These are phyloP conservation scores for Patagioenas fasciata DNA, from an alignment of 2,113 vertebrate species.

Conservation along the genomic window DNA sequence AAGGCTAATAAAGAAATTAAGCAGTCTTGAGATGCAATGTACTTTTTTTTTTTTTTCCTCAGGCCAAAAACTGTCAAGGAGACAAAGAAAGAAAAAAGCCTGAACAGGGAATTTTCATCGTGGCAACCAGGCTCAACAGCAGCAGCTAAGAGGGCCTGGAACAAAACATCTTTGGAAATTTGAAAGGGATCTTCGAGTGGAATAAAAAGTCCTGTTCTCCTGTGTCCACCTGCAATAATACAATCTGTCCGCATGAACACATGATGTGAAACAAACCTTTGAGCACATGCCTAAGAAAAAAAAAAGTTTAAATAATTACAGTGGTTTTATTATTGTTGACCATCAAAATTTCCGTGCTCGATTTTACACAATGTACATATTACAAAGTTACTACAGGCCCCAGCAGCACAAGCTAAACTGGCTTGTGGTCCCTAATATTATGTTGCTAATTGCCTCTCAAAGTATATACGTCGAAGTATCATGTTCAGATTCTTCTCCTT, in stretches of 20 bases:
- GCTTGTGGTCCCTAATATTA: neutral
- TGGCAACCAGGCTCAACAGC: neutral
- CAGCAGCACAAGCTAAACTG: neutral
- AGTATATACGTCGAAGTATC: accelerated
- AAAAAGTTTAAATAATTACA: accelerated
- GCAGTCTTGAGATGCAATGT: neutral
- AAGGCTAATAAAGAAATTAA: neutral
- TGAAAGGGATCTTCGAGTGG: neutral
- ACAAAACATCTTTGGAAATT: neutral
- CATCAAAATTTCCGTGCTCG: neutral
- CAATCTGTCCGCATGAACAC: neutral
- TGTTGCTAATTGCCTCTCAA: neutral
- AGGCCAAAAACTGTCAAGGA: neutral
- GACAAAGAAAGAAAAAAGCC: neutral
- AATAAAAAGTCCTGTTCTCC: accelerated
- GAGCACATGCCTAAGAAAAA: neutral
- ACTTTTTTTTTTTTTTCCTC: neutral
- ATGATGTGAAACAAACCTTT: neutral
- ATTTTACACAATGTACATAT: neutral
- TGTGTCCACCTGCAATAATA: accelerated
- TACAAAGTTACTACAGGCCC: neutral
- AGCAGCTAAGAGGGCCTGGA: neutral
- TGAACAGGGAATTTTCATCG: neutral
- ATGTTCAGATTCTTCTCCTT: neutral
- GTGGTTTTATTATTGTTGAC: neutral